Conservation (phyloP, 2,888 invertebrate species). For the Limnephilus marmoratus region DNA sequence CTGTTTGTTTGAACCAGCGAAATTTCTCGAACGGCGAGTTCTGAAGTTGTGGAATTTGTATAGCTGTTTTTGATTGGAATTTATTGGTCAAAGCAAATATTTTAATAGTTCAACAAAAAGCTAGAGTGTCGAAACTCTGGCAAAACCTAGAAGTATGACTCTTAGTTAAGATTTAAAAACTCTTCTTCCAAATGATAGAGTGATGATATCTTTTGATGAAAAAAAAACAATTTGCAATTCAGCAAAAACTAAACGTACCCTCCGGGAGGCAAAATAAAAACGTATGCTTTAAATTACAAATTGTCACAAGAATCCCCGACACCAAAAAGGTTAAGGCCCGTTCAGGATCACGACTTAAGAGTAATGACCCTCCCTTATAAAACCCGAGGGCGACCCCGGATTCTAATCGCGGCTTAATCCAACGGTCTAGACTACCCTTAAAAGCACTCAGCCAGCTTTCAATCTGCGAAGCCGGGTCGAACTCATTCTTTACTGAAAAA, state of each 20-base stretch:
- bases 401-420: constrained; percentile 26
- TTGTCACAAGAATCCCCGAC: constrained; percentile 24
- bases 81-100: too few species aligned
- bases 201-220: not conserved
- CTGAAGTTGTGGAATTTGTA: too few species aligned
- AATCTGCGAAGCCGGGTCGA: not conserved
- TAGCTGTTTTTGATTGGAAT: too few species aligned
- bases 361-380: constrained; percentile 34
- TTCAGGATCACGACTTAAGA: constrained; percentile 29
- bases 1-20: too few species aligned
- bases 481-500: not conserved
- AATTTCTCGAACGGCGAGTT: too few species aligned
- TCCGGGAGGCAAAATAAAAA: not conserved
- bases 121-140: not conserved
- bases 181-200: not conserved
- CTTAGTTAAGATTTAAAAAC: not conserved
- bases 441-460: not conserved
- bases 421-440: constrained; percentile 23
- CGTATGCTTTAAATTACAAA: constrained; percentile 3
- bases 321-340: constrained; percentile 27
- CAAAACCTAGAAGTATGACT: not conserved
- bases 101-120: too few species aligned
- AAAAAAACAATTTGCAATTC: not conserved
- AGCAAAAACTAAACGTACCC: not conserved
- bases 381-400: constrained; percentile 24